phyloP scores from a whole-genome alignment of 2,888 invertebrate species.

The Dorcus hopei region DNA sequence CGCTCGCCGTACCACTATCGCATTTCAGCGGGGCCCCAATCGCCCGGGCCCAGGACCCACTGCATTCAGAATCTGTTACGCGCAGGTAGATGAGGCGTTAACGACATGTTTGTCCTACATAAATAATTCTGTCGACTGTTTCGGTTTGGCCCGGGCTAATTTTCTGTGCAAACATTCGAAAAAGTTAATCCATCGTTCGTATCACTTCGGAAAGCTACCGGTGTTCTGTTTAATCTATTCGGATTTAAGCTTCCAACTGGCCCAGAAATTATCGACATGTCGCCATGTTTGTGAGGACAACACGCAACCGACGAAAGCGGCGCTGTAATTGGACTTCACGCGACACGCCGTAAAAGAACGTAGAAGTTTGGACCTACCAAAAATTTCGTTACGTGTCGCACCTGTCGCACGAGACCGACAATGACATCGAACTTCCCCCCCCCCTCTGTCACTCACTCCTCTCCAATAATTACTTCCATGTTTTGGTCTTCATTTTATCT shows the following conservation, averaged over 20 bases:
- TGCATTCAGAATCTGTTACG: slow-evolving; percentile 26
- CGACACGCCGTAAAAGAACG: background rate
- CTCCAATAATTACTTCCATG: background rate
- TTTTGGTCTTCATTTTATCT: too few species aligned
- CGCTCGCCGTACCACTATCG: slow-evolving; percentile 24
- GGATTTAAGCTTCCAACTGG: background rate
- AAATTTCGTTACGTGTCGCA: slow-evolving; percentile 3
- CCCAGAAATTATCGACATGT: background rate
- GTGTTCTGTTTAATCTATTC: slow-evolving; percentile 15
- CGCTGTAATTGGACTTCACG: background rate
- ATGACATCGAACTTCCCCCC: background rate
- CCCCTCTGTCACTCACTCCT: background rate
- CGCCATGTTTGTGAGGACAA: background rate
- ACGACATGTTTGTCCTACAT: slow-evolving; percentile 39
- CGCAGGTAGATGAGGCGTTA: slow-evolving; percentile 31
- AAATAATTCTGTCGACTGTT: slow-evolving; percentile 39
- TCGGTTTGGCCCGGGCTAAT: slow-evolving; percentile 37
- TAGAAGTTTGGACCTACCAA: background rate
- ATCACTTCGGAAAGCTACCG: slow-evolving; percentile 24
- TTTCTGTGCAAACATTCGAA: slow-evolving; percentile 42
- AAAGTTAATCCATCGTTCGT: slow-evolving; percentile 31
- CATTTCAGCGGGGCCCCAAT: slow-evolving; percentile 19
- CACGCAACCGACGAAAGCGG: background rate
- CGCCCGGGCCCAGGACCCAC: background rate
- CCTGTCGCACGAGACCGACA: background rate